Evolutionary conservation across 30 jellyfish, hydroid and myxozoan genomes (phyloP), one percentile per base, ranked within the genome.

Genomic region (Aurelia sp.): DNA sequence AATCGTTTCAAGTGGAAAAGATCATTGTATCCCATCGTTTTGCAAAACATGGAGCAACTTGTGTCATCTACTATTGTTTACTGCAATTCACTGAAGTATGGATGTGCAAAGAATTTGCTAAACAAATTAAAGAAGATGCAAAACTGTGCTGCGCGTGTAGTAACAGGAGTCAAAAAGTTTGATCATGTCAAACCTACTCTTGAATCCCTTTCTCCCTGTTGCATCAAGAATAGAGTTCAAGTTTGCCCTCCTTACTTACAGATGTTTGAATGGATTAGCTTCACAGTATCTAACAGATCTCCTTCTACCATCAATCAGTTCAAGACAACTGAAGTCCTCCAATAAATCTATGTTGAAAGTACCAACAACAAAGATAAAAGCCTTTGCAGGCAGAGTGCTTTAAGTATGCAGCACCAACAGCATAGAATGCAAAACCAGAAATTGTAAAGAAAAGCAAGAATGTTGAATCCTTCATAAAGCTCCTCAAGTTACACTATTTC

Each of bases 311-410:
- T 64, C 17, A 0, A 21, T 0, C 1, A 16, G 75, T 64, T 64
- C 59, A 9, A 69, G 62, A 69, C 69, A 69, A 69, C 81, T 69
- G 1, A 69, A 63, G 81, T 69, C 81, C 63, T 69, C 81, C 81
- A 69, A 69, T 68, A 69, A 69, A 69, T 69, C 62, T 69, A 38
- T 19, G 63, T 69, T 69, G 63, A 69, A 69, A 69, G 81, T 69
- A 4, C 81, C 62, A 69, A 69, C 59, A 69, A 69, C 63, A 69
- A 69, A 2, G 21, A 69, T 2, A 31, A 69, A 15, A 69, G 4
- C 3, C 63, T 69, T 69, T 33, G n/a, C 63, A 63, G 4, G 33
- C 41, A 63, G 33, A 63, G 33, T 1, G 63, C 63, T 69, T 69
- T 1, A 69, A 15, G 81, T 24, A 69, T 63, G 74, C 40, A 24